phyloP scores from a whole-genome alignment of 1,140 invertebrate species.

The Drosophila lowei region DNA sequence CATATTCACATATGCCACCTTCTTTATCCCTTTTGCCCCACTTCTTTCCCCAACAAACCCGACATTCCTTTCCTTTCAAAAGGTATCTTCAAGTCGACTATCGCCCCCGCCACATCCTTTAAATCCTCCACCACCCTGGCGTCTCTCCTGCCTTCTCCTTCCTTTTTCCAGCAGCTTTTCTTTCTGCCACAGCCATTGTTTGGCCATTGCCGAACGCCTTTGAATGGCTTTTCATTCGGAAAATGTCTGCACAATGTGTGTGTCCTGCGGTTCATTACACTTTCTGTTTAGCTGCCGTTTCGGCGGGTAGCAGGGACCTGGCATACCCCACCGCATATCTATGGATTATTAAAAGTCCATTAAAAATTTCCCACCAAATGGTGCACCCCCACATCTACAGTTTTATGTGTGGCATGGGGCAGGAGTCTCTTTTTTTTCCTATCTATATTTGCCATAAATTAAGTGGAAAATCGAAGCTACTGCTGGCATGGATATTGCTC shows the following conservation, averaged over 20 bases:
- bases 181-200: constrained; percentile 47
- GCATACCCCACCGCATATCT: constrained; percentile 7
- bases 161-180: constrained; percentile 8
- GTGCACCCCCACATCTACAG: neutral
- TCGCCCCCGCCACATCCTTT: neutral
- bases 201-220: constrained; percentile 70
- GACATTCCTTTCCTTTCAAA: no score
- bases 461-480: constrained; percentile 61
- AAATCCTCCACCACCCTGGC: neutral
- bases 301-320: neutral
- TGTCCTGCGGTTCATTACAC: constrained; percentile 77
- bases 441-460: constrained; percentile 67
- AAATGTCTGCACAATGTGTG: constrained; percentile 76
- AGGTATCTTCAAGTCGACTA: neutral
- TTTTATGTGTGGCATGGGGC: no score
- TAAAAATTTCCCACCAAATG: constrained; percentile 67
- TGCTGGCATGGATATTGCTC: no score
- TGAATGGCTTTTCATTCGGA: constrained; percentile 74
- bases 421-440: neutral
- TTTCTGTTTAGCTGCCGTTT: constrained; percentile 67
- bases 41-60: no score
- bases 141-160: constrained; percentile 16
- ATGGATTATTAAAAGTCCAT: constrained; percentile 74
- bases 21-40: no score
- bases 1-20: no score